Evolutionary conservation across 2,113 vertebrate genomes (phyloP).

Genomic region (Rattus rattus): DNA sequence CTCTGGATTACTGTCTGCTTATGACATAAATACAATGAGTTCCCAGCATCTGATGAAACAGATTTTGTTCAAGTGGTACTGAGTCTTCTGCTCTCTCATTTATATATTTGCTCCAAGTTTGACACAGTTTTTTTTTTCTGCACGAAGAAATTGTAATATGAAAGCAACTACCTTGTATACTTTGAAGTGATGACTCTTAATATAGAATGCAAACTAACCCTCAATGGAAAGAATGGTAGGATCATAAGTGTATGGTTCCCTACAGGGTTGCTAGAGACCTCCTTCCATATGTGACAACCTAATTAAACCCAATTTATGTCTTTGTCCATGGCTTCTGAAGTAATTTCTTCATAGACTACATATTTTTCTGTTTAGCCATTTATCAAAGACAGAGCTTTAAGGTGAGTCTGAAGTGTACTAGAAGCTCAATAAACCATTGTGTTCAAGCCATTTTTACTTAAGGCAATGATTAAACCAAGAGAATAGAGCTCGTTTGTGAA

Average conservation of each 20-base stretch:
- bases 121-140: not conserved
- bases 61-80: not conserved
- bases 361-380: not conserved
- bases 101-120: not conserved
- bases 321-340: not conserved
- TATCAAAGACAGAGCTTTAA: not conserved
- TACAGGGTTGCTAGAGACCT: not conserved
- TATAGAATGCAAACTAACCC: not conserved
- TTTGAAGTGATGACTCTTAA: not conserved
- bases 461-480: not conserved
- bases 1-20: not conserved
- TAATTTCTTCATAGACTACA: not conserved
- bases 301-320: not conserved
- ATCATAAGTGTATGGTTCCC: not conserved
- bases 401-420: not conserved
- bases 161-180: not conserved
- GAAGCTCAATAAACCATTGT: no score
- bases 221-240: not conserved
- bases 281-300: not conserved
- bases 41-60: not conserved
- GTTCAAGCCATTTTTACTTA: not conserved
- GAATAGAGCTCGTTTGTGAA: not conserved
- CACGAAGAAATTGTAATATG: not conserved
- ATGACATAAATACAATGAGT: not conserved
- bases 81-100: fast-evolving